Evolutionary conservation across 2,113 vertebrate genomes (phyloP), one percentile per base, ranked within the genome.

Genomic region (Capreolus pygargus): DNA sequence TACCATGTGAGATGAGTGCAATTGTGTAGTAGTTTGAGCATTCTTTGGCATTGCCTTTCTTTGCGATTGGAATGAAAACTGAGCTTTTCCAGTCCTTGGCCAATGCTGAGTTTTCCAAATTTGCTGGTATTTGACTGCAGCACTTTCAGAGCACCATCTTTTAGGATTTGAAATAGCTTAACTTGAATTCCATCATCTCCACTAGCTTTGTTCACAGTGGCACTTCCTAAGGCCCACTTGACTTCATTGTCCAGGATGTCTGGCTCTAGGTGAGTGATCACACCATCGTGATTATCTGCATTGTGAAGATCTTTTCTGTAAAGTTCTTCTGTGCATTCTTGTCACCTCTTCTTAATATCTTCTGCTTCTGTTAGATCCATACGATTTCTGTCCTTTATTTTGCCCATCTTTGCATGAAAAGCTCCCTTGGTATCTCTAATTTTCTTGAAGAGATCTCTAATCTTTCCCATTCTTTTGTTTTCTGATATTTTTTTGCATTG

Each of bases 241-340:
- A 70, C n/a, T 70, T 39, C 67, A 23, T 10, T 23, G 23, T 70
- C n/a, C 19, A 39, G 5, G 10, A 39, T 39, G 10, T 39, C n/a
- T 23, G 67, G 19, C 67, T 70, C n/a, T 70, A 70, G 67, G n/a
- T 70, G 19, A 39, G n/a, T 70, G n/a, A 39, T 70, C n/a, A 70
- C n/a, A 39, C 5, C n/a, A 39, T 23, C 2, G 0, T 70, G 67
- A 70, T 23, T 39, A 39, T 70, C n/a, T 70, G n/a, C 5, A 2
- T 39, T 2, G 11, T 70, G 67, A 70, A 39, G 67, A 36, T 70
- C 5, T 39, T 70, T 70, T 70, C 39, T 70, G 67, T 6, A 12
- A 9, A 23, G 19, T 12, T 70, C n/a, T 70, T 70, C 19, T 70
- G 67, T 70, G 2, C 23, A 39, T 70, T 70, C 2, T 23, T 12